Conservation (phyloP, 2,797 vertebrate genomes). For the Octomys mimax region DNA sequence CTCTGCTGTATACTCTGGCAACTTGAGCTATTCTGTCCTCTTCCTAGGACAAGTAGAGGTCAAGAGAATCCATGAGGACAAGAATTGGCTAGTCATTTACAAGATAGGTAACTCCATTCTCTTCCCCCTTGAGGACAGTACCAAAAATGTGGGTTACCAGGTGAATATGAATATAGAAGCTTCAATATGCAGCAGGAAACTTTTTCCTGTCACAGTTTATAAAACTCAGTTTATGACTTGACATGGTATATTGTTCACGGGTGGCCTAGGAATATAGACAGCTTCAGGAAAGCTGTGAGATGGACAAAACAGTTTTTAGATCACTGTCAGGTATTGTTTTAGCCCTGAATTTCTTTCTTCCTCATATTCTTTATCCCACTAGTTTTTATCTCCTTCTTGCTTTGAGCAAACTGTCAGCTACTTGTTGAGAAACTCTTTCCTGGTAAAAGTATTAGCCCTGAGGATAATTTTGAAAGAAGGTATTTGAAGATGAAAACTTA, state of each 20-base stretch:
- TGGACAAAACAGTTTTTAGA: background rate
- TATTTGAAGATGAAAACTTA: conserved; percentile 29
- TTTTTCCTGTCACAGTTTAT: no score
- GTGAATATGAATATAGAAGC: background rate
- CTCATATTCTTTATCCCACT: no score
- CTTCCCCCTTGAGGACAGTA: background rate
- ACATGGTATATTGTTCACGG: background rate
- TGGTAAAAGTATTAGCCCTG: background rate
- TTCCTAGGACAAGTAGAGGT: background rate
- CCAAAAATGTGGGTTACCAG: background rate
- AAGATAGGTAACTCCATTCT: background rate
- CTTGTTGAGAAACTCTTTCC: background rate
- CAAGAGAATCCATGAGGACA: background rate
- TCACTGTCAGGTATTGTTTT: background rate
- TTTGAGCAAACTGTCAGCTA: conserved; percentile 12
- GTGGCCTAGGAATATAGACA: background rate
- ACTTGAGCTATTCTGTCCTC: background rate
- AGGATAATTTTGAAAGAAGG: conserved; percentile 32
- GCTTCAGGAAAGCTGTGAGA: background rate
- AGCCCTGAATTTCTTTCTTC: background rate
- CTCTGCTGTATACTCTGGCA: background rate
- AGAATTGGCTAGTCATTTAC: background rate
- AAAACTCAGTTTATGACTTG: background rate
- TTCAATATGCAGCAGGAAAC: background rate
- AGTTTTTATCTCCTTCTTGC: background rate